Conservation (phyloP, 2,113 vertebrate genomes). For the Mungos mungo region DNA sequence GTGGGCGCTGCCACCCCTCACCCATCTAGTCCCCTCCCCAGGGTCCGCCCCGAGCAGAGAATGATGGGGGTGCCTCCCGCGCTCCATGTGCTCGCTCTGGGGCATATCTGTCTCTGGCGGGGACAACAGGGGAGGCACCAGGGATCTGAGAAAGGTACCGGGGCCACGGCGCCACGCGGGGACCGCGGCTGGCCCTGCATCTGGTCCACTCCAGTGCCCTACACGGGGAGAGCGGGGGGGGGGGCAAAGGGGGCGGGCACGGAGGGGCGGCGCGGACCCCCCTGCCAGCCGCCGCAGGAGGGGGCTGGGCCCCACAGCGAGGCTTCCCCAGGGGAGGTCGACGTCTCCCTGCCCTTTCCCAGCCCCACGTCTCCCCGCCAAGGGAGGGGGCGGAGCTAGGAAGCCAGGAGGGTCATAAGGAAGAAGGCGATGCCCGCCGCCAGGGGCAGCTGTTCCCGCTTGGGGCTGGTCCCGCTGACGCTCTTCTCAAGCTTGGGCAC, state of each 20-base stretch:
- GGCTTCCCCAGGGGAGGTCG: not conserved
- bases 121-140: conserved; percentile 3
- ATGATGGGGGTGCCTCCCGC: not conserved
- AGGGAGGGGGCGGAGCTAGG: conserved; percentile 87
- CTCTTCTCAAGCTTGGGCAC: conserved; percentile 98
- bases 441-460: conserved; percentile 93
- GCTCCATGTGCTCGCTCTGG: conserved; percentile 51
- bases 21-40: conserved; percentile 70
- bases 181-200: conserved; percentile 45
- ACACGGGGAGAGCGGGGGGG: not conserved
- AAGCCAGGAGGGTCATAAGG: conserved; percentile 90
- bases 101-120: conserved; percentile 3
- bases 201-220: conserved; percentile 46
- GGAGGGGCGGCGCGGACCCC: conserved; percentile 44
- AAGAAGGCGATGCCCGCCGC: conserved; percentile 92
- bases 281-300: not conserved
- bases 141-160: conserved; percentile 47
- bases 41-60: conserved; percentile 43
- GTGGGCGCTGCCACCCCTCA: not conserved
- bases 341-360: conserved; percentile 7
- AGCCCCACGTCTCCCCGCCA: conserved; percentile 37
- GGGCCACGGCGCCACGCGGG: conserved; percentile 57
- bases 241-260: conserved; percentile 32
- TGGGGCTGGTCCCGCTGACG: conserved; percentile 96
- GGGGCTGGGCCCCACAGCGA: conserved; percentile 9